Evolutionary conservation across 1,140 invertebrate genomes (phyloP), one percentile per base, ranked within the genome.

Genomic region (Zaprionus davidi): DNA sequence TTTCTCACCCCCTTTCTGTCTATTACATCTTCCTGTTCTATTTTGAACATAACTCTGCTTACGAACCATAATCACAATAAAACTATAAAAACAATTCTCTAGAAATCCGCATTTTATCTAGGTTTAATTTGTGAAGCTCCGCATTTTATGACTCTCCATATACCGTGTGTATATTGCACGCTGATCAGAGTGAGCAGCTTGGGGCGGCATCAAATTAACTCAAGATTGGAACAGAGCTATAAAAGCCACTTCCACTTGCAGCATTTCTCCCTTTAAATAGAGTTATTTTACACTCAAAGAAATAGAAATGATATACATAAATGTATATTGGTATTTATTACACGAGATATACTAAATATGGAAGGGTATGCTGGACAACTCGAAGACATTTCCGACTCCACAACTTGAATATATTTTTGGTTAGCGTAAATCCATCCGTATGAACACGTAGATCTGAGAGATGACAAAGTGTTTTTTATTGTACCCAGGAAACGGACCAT

Each of bases 201-300:
- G 65, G 34, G 12, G 12, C 12, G 60, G 38, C 44, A 66, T 72
- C n/a, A 72, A 72, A 76, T 72, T 56, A 67, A 41, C 53, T 58
- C 22, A 6, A 46, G 59, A 64, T 71, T 55, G 28, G 34, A 20
- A n/a, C 22, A 53, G 13, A 20, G 28, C 66, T 34, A 63, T 63
- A 63, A 70, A 34, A 24, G 2, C 0, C 4, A 34, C 15, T 17
- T 17, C 46, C 20, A 51, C n/a, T n/a, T 41, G 15, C 38, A 49
- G 20, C 11, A 13, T 13, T 12, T 51, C 17, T 51, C 2, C 9
- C 20, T 51, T 24, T 24, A 22, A 51, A 69, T 44, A 34, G 46
- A 55, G 64, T 41, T 55, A 64, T 71, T 53, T 7, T 36, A n/a
- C 59, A 51, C 46, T 51, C 12, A 20, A 24, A 51, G 20, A 51